Evolutionary conservation across 2,797 vertebrate genomes (phyloP).

Genomic region (Tragopan temminckii): DNA sequence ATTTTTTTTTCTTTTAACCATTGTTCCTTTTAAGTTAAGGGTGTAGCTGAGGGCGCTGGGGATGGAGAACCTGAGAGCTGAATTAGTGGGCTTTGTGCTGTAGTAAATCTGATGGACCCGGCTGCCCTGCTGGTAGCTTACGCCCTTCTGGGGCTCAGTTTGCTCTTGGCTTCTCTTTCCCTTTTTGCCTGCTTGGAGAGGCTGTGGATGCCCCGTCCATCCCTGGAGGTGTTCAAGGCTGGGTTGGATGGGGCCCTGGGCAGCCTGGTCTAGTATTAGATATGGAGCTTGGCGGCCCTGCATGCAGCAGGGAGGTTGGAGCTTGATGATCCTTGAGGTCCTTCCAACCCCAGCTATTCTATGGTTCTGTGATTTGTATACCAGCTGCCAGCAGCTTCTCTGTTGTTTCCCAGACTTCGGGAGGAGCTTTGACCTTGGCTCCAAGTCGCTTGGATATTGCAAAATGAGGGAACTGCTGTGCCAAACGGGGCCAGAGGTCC

Average conservation of each 20-base stretch:
- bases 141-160: rapidly evolving
- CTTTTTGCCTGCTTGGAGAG: neutral
- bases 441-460: rapidly evolving
- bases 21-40: neutral
- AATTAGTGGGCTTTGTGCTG: neutral
- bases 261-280: too few species aligned
- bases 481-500: neutral
- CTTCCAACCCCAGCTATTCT: too few species aligned
- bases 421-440: neutral
- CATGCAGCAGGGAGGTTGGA: too few species aligned
- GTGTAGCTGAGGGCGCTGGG: rapidly evolving
- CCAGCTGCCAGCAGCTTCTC: neutral
- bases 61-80: neutral
- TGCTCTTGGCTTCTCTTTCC: neutral
- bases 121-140: neutral
- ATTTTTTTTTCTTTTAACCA: neutral
- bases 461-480: neutral
- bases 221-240: too few species aligned
- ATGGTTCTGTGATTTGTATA: too few species aligned
- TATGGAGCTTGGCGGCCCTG: too few species aligned
- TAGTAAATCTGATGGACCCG: neutral
- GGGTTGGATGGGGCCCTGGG: too few species aligned
- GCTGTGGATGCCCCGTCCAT: too few species aligned
- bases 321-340: too few species aligned
- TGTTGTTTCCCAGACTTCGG: neutral